These are phyloP conservation scores for Dicycla oo DNA, from an alignment of 2,888 invertebrate genomes.

Conservation along the genomic window DNA sequence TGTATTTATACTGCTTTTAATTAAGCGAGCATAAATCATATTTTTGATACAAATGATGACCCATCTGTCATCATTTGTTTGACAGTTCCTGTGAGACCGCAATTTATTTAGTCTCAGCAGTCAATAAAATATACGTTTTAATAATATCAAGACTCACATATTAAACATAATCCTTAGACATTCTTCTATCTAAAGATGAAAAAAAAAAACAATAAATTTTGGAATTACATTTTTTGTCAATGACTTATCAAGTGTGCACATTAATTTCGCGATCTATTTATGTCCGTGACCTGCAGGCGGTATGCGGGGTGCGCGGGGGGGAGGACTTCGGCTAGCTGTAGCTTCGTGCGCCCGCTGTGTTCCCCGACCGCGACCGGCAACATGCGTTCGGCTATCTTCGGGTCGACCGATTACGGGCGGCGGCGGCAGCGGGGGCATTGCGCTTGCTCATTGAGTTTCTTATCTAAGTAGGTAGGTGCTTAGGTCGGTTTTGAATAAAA, in stretches of 20 bases:
- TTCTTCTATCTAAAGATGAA: neutral
- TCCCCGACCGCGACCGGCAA: conserved; percentile 15
- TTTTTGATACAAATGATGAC: conserved; percentile 17
- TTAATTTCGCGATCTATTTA: conserved; percentile 27
- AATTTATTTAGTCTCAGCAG: conserved; percentile 51
- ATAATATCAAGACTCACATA: conserved; percentile 18
- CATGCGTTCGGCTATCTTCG: conserved; percentile 54
- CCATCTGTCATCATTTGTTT: conserved; percentile 52
- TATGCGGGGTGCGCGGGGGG: neutral
- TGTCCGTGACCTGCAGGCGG: conserved; percentile 20
- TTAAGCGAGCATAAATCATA: conserved; percentile 23
- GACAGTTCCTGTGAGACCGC: conserved; percentile 34
- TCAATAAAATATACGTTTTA: conserved; percentile 36
- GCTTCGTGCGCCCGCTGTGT: conserved; percentile 9
- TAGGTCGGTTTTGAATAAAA: conserved; percentile 1
- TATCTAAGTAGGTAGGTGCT: neutral
- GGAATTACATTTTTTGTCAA: conserved; percentile 23
- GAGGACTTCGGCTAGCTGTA: conserved; percentile 23
- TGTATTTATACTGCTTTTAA: conserved; percentile 33
- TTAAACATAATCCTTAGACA: conserved; percentile 4
- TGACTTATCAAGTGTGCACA: conserved; percentile 19
- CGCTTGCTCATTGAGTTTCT: conserved; percentile 23
- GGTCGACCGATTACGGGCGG: conserved; percentile 7
- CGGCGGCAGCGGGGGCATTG: too few species aligned
- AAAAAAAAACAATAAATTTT: conserved; percentile 28